These are phyloP conservation scores for Poeciliopsis prolifica DNA, from an alignment of 2,113 vertebrate genomes.

Conservation along the genomic window DNA sequence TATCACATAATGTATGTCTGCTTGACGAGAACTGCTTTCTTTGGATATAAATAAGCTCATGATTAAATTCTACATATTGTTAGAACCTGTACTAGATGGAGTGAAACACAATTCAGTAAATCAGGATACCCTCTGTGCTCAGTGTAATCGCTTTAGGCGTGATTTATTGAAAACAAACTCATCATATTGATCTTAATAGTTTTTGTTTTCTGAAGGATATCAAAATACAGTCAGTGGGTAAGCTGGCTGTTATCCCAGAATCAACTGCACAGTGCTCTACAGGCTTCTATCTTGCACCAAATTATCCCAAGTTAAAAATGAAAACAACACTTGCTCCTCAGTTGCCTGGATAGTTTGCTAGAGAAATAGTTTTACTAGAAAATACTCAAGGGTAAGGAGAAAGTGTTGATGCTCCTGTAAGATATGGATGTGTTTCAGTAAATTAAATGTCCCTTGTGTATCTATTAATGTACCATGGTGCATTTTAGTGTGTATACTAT, in stretches of 20 bases:
- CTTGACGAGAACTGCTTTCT: slow-evolving; percentile 16
- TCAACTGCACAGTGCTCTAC: not conserved
- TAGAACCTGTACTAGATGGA: slow-evolving; percentile 22
- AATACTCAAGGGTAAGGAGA: slow-evolving; percentile 31
- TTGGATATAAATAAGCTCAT: slow-evolving; percentile 8
- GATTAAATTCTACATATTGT: slow-evolving; percentile 5
- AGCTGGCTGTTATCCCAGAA: not conserved
- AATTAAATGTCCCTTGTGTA: slow-evolving; percentile 26
- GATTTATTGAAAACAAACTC: slow-evolving; percentile 9
- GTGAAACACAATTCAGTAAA: slow-evolving; percentile 35
- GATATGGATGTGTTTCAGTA: slow-evolving; percentile 31
- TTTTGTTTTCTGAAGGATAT: not conserved
- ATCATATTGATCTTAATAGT: slow-evolving; percentile 9
- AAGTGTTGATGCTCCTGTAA: slow-evolving; percentile 46
- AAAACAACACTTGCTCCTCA: slow-evolving; percentile 31
- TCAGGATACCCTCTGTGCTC: slow-evolving; percentile 6
- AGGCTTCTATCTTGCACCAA: not conserved
- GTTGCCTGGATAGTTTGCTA: slow-evolving; percentile 26
- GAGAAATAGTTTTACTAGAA: slow-evolving; percentile 33
- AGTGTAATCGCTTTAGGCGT: not conserved
- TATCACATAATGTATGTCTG: not conserved
- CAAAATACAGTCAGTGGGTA: slow-evolving; percentile 12
- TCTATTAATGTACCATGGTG: slow-evolving; percentile 38
- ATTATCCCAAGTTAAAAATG: slow-evolving; percentile 11
- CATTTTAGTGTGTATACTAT: slow-evolving; percentile 1